Conservation (phyloP, 1,140 invertebrate genomes). For the Linepithema humile region DNA sequence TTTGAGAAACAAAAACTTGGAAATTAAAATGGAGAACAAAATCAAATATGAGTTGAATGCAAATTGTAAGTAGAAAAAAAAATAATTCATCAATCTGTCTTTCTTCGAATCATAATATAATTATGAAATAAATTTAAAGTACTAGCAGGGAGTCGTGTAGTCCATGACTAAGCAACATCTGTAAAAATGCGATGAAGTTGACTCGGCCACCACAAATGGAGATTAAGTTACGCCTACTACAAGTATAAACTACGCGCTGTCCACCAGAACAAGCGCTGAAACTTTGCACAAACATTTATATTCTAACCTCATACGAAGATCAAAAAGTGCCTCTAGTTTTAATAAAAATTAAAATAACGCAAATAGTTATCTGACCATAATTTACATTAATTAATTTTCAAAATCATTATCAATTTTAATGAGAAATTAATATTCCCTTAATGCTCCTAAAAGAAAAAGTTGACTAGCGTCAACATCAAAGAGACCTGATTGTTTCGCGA, state of each 20-base stretch:
- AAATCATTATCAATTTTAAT: background rate
- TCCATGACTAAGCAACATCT: background rate
- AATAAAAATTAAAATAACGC: background rate
- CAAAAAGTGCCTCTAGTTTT: background rate
- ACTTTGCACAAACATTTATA: background rate
- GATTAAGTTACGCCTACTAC: conserved; percentile 13
- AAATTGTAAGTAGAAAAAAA: too few relatives aligned
- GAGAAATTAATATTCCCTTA: background rate
- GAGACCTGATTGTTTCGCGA: background rate
- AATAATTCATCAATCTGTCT: background rate
- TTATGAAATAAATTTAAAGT: background rate
- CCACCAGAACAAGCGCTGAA: background rate
- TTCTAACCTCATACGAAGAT: too few relatives aligned
- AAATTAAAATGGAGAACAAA: too few relatives aligned
- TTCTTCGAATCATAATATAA: background rate
- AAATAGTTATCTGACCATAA: too few relatives aligned
- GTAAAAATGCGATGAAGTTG: background rate
- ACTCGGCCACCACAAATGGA: background rate
- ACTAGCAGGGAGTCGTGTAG: background rate
- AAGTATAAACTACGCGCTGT: background rate
- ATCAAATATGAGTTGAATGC: too few relatives aligned
- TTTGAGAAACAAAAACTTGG: too few relatives aligned
- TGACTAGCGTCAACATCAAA: background rate
- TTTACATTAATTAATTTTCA: too few relatives aligned
- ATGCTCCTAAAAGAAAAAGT: background rate